Percentiles rank a stretch among this genome's conserved stretches.
These are phyloP conservation scores for Cephus pulcher DNA, from an alignment of 2,888 invertebrate genomes.

Conservation along the genomic window DNA sequence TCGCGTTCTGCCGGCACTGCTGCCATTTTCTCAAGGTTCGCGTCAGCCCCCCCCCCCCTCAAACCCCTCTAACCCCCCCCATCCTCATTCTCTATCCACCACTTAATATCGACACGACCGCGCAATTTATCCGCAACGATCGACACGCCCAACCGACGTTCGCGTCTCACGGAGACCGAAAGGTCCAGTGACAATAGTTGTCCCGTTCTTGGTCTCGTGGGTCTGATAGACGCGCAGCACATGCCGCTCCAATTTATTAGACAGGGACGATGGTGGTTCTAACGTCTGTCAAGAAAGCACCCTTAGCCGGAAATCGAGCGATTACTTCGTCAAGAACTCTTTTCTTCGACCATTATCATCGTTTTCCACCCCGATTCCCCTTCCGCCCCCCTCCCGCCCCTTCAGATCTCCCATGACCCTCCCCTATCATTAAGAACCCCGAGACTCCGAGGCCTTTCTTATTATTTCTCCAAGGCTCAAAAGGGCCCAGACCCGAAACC, in stretches of 20 bases:
- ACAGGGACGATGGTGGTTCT: not conserved
- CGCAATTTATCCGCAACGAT: slow-evolving; percentile 54
- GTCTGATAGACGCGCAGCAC: not conserved
- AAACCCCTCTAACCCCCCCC: slow-evolving; percentile 29
- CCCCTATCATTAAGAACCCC: slow-evolving; percentile 5
- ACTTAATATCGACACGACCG: slow-evolving; percentile 45
- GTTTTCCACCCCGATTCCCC: slow-evolving; percentile 8
- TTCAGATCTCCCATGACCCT: slow-evolving; percentile 7
- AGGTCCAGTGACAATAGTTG: not conserved
- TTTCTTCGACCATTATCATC: slow-evolving; percentile 17
- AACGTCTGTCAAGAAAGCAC: not conserved
- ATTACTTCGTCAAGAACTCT: slow-evolving; percentile 2
- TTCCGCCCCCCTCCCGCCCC: not conserved
- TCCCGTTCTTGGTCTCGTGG: not conserved
- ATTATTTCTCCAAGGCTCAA: slow-evolving; percentile 18
- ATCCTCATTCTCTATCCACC: slow-evolving; percentile 58
- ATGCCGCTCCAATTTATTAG: slow-evolving; percentile 4
- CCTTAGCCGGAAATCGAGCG: slow-evolving; percentile 17
- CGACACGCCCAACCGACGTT: slow-evolving; percentile 43
- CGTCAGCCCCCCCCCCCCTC: too few relatives aligned
- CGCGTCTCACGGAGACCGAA: slow-evolving; percentile 1
- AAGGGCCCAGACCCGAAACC: slow-evolving; percentile 4
- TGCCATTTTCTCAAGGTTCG: not conserved
- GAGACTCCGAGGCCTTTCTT: slow-evolving; percentile 17
- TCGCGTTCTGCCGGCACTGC: slow-evolving; percentile 34